phyloP scores from a whole-genome alignment of 2,113 vertebrate genomes.

The Halcyon malimbica region DNA sequence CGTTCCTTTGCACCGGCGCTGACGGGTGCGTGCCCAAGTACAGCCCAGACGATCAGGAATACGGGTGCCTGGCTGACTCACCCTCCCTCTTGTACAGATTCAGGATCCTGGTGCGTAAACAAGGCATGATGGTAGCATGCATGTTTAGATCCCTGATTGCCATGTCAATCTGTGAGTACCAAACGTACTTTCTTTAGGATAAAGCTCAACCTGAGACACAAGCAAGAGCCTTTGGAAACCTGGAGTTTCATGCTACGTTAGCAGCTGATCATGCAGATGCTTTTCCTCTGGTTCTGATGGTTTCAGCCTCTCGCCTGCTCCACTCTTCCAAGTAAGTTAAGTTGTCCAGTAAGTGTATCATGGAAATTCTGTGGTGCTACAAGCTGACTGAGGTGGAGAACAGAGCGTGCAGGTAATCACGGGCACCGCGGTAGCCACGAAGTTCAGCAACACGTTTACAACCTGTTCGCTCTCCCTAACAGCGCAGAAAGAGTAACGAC shows the following conservation, averaged over 20 bases:
- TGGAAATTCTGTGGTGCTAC: not conserved
- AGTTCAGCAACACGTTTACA: not conserved
- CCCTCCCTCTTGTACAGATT: slow-evolving; percentile 79
- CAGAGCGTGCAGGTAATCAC: not conserved
- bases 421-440: not conserved
- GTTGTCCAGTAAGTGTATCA: not conserved
- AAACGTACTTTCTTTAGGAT: slow-evolving; percentile 63
- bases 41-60: slow-evolving; percentile 77
- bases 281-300: slow-evolving; percentile 72
- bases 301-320: slow-evolving; percentile 74
- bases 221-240: slow-evolving; percentile 69
- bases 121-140: not conserved
- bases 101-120: slow-evolving; percentile 77
- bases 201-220: slow-evolving; percentile 81
- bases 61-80: slow-evolving; percentile 77
- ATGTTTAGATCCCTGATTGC: not conserved
- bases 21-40: slow-evolving; percentile 82
- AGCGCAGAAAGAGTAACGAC: accelerated
- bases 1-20: slow-evolving; percentile 82
- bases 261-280: slow-evolving; percentile 71
- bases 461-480: not conserved
- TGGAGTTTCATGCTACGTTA: slow-evolving; percentile 71
- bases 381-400: not conserved
- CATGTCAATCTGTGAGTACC: not conserved
- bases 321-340: slow-evolving; percentile 74